These are phyloP conservation scores for Corticium candelabrum DNA, from an alignment of 37 sponge, comb jelly and placozoan genomes.

Conservation along the genomic window DNA sequence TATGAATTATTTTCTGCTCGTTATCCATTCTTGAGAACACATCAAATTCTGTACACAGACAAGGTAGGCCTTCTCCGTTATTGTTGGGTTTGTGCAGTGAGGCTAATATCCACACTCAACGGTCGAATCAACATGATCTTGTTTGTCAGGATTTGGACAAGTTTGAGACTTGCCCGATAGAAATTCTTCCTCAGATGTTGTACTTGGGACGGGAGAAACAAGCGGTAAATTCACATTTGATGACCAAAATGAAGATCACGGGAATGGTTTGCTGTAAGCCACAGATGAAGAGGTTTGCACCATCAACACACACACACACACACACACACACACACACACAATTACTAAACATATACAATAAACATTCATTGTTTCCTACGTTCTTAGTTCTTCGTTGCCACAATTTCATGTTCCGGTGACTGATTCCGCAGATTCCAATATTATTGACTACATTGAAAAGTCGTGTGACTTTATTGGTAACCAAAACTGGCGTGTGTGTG, in stretches of 20 bases:
- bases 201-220: slow-evolving; percentile 75
- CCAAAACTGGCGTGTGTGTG: slow-evolving; percentile 3
- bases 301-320: too few species aligned
- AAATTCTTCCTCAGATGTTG: slow-evolving; percentile 75
- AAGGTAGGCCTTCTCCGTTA: slow-evolving; percentile 79
- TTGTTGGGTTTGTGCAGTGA: too few species aligned
- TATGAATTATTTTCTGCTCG: slow-evolving; percentile 89
- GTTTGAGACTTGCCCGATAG: slow-evolving; percentile 70
- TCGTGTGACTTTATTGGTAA: slow-evolving; percentile 60
- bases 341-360: too few species aligned
- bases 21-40: slow-evolving; percentile 85
- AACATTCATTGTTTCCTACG: too few species aligned
- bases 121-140: too few species aligned
- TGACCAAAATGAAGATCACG: slow-evolving; percentile 65
- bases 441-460: slow-evolving; percentile 37
- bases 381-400: slow-evolving; percentile 20
- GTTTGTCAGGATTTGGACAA: slow-evolving; percentile 68
- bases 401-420: slow-evolving; percentile 35
- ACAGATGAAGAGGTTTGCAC: slow-evolving; percentile 28
- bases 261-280: slow-evolving; percentile 31
- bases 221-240: slow-evolving; percentile 58
- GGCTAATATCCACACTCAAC: too few species aligned
- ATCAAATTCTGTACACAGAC: slow-evolving; percentile 71
- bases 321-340: too few species aligned
- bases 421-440: slow-evolving; percentile 31